These are phyloP conservation scores for Menura novaehollandiae DNA, from an alignment of 2,113 vertebrate species.

Conservation along the genomic window DNA sequence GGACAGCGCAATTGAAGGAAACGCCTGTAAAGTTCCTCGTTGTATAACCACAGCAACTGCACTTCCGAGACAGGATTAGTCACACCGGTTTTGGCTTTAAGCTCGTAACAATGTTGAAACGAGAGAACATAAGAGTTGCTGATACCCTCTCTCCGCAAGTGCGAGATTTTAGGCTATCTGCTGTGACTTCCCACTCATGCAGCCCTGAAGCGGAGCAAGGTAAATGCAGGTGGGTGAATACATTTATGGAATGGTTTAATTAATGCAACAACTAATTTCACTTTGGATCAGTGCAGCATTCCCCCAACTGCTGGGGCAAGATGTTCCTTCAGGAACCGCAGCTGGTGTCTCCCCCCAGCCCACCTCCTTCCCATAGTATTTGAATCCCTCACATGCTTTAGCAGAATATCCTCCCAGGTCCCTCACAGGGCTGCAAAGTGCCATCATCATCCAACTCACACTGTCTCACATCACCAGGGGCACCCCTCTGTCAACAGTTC, in stretches of 20 bases:
- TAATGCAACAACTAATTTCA: not conserved
- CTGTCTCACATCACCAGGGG: not conserved
- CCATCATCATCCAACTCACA: not conserved
- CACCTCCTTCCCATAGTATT: not conserved
- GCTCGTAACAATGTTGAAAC: not conserved
- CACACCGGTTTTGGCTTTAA: not conserved
- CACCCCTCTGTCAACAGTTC: not conserved
- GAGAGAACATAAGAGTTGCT: not conserved
- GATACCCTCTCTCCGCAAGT: fast-evolving
- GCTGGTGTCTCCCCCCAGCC: not conserved
- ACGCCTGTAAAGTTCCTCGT: not conserved
- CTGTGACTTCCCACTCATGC: not conserved
- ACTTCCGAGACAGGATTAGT: slow-evolving; percentile 19
- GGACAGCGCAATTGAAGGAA: not conserved
- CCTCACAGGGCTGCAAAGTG: not conserved
- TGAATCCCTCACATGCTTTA: not conserved
- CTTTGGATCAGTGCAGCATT: not conserved
- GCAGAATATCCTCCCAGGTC: not conserved
- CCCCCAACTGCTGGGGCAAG: not conserved
- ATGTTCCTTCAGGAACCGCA: not conserved
- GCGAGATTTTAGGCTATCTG: not conserved
- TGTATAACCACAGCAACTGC: not conserved
- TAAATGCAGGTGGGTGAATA: not conserved
- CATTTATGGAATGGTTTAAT: not conserved
- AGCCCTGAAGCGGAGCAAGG: fast-evolving